Base-by-base conservation (phyloP, 1,140 invertebrate genomes). In the Drosophila persimilis region DNA sequence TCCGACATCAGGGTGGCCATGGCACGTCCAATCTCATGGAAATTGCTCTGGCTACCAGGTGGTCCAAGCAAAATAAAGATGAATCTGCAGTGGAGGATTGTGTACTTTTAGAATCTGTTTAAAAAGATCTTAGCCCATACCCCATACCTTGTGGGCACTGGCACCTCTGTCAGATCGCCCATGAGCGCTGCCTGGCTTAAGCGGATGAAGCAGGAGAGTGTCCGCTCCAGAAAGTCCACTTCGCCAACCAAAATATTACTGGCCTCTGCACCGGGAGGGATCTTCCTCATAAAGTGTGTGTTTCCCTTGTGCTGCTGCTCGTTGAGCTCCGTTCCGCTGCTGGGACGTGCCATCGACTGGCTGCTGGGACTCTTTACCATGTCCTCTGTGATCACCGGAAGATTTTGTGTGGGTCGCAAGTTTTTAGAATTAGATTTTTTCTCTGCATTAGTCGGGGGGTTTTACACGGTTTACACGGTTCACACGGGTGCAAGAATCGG, bases 1-100 rank as follows among this genome's bases (percentile, higher is more conserved):
- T 99, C 98, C n/a, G 98, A 98, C 97, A 99, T 99, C 4, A 99
- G 92, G 0, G 98, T 99, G n/a, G 98, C 98, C 95, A 99, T 99
- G 3, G 98, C 98, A 69, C 98, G 93, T 5, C 99, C 99, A 64
- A 99, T 98, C 94, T 99, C 99, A 90, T 99, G 98, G 91, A 98
- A 99, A 84, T 96, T 96, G 54, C 95, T 95, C 77, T 94, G 93
- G 88, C 93, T 94, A 83, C 95, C 96, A 80, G 93, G 93, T 13
- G 99, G 98, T 26, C 98, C 98, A 9, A 99, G 93, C 74, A 99
- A 93, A 29, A 99, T 94, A 90, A 99, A 99, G 66, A 99, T 93
- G 91, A 99, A 99, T 85, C 97, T 91, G 6, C 13, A 4, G 5
- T 1, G 9, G 11, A 29, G 13, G 31, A 29, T 22, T 3, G 11